Base-by-base conservation (phyloP, 2,113 vertebrate genomes). In the Syrrhaptes paradoxus region DNA sequence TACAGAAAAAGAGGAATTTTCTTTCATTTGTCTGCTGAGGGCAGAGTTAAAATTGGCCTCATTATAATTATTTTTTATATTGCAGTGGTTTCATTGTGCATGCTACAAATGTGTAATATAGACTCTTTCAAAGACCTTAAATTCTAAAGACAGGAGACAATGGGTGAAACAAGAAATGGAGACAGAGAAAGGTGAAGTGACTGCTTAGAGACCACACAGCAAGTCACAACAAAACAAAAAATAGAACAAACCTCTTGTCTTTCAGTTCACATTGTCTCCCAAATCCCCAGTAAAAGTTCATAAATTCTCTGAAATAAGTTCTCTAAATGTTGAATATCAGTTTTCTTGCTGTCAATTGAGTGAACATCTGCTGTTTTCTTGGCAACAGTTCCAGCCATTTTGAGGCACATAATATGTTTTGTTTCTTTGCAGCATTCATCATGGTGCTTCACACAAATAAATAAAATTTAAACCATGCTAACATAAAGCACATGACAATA, bases 281-380 rank as follows among this genome's bases (percentile, higher is more conserved):
- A 87, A 89, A 76, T 79, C 10, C 13, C 16, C 9, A 82, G n/a
- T 26, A 79, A 80, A 89, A 89, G 52, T 59, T 59, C 25, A 66
- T 38, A 68, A 82, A 80, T 76, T 82, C 62, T 85, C 78, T 85
- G 66, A 86, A 92, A 86, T 57, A 94, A 58, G 49, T 94, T 87
- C 52, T 79, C 17, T 89, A 52, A 58, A 43, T 89, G 32, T 83
- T 94, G 71, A 76, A 73, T 89, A 93, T 74, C 20, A 68, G 20
- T 61, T 89, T 84, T 95, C 34, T 84, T 76, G 19, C 52, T 90
- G 48, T 59, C 5, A 2, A 25, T 78, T 78, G 46, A 93, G 29
- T 66, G 86, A 94, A 92, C 92, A 97, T 92, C 88, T 96, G 94
- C 62, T 93, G 72, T 92, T 96, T 94, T 95, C 55, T 86, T 92